A percentile compares a stretch with the other conserved stretches of the same genome.
These are phyloP conservation scores for Aplocera efformata DNA, from an alignment of 2,888 invertebrate species.

Conservation along the genomic window DNA sequence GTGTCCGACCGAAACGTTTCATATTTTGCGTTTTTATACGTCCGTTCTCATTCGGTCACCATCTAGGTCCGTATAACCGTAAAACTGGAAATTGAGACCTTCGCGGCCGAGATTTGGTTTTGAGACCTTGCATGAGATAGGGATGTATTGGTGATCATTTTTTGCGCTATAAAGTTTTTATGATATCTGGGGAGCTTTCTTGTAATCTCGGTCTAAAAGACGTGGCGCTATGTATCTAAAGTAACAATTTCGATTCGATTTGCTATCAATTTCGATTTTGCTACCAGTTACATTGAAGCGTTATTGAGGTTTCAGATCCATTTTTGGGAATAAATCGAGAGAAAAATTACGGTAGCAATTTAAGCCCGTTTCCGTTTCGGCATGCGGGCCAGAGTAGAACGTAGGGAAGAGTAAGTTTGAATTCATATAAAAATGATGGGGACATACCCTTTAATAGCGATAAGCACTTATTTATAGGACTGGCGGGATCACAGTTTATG, in stretches of 20 bases:
- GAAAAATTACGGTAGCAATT: too few relatives aligned
- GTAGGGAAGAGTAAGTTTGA: too few relatives aligned
- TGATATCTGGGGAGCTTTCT: not conserved
- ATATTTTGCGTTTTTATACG: slow-evolving; percentile 22
- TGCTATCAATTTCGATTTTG: too few relatives aligned
- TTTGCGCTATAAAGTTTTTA: slow-evolving; percentile 10
- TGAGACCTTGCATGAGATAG: slow-evolving; percentile 8
- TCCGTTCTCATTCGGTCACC: slow-evolving; percentile 10
- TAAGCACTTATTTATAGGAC: slow-evolving; percentile 35
- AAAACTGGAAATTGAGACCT: slow-evolving; percentile 22
- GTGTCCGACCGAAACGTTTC: slow-evolving; percentile 20
- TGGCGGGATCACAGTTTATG: slow-evolving; percentile 32
- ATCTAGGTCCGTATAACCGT: slow-evolving; percentile 16
- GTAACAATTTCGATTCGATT: too few relatives aligned
- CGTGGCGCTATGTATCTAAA: too few relatives aligned
- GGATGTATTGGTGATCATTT: slow-evolving; percentile 7
- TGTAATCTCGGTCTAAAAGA: not conserved
- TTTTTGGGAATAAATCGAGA: too few relatives aligned
- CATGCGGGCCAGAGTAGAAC: too few relatives aligned
- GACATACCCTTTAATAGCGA: slow-evolving; percentile 11
- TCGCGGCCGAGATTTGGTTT: slow-evolving; percentile 19
- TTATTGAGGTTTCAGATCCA: too few relatives aligned
- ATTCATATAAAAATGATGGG: too few relatives aligned
- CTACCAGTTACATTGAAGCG: too few relatives aligned
- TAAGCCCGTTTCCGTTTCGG: too few relatives aligned